Percentiles rank a stretch among this genome's conserved stretches.
These are phyloP conservation scores for Tiliqua scincoides DNA, from an alignment of 2,113 vertebrate genomes.

Conservation along the genomic window DNA sequence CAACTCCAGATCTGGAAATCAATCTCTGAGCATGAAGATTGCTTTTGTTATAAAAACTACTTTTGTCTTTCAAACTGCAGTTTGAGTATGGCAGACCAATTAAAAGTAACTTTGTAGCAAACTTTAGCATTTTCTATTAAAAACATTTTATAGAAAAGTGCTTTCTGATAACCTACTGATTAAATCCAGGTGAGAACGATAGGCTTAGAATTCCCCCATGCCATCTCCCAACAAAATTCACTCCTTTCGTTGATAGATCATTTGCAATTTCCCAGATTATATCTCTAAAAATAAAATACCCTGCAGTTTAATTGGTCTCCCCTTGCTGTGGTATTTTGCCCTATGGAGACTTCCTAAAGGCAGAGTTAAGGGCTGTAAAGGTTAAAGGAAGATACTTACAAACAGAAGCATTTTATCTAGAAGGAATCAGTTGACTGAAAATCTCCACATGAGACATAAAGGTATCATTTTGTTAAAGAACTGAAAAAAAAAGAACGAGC, in stretches of 20 bases:
- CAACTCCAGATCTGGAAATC: background rate
- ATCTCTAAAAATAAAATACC: slow-evolving; percentile 55
- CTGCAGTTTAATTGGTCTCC: slow-evolving; percentile 1
- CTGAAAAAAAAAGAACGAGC: slow-evolving; percentile 32
- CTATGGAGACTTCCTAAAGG: background rate
- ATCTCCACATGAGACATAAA: slow-evolving; percentile 7
- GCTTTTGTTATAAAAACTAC: background rate
- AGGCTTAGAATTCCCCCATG: slow-evolving; percentile 2
- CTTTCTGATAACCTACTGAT: background rate
- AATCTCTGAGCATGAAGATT: background rate
- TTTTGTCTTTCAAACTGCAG: background rate
- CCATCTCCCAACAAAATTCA: background rate
- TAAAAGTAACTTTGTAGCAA: slow-evolving; percentile 27
- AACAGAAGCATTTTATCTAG: slow-evolving; percentile 18
- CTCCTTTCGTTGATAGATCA: slow-evolving; percentile 6
- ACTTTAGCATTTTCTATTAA: background rate
- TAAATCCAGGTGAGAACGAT: background rate
- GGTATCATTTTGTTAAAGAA: slow-evolving; percentile 42
- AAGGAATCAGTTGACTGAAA: slow-evolving; percentile 33
- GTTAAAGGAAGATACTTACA: slow-evolving; percentile 23
- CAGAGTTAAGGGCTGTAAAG: slow-evolving; percentile 7
- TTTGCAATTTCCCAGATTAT: background rate
- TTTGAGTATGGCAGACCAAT: slow-evolving; percentile 30
- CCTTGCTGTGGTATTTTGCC: slow-evolving; percentile 30
- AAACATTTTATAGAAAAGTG: slow-evolving; percentile 1